These are phyloP conservation scores for Patella caerulea DNA, from an alignment of 2,888 invertebrate species.

Conservation along the genomic window DNA sequence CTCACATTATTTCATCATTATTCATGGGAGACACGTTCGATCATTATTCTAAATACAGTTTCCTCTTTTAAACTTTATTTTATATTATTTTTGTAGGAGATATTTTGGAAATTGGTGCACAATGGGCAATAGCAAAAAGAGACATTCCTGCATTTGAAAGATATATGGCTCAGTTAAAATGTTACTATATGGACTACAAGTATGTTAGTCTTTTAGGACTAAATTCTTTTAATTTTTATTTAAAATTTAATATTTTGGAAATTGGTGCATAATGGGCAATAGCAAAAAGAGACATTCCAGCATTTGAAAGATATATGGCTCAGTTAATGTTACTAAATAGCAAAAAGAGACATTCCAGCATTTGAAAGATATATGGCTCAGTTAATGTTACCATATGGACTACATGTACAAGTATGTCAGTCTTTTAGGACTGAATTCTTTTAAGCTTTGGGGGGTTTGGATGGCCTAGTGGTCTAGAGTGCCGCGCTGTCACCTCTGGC, in stretches of 20 bases:
- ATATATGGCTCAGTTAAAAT: constrained; percentile 97
- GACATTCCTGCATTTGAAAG: constrained; percentile 97
- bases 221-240: neutral
- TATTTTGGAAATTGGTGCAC: constrained; percentile 94
- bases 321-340: constrained; percentile 95
- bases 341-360: constrained; percentile 90
- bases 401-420: constrained; percentile 77
- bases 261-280: constrained; percentile 97
- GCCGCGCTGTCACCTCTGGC: no score
- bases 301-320: constrained; percentile 97
- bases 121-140: constrained; percentile 92
- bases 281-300: constrained; percentile 90
- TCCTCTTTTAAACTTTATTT: no score
- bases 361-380: constrained; percentile 99
- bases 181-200: constrained; percentile 96
- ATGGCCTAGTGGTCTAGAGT: no score
- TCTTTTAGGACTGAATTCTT: no score
- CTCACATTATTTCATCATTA: neutral
- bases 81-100: constrained; percentile 76
- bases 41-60: no score
- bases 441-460: neutral
- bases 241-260: constrained; percentile 82
- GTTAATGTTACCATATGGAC: constrained; percentile 95
- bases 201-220: constrained; percentile 71
- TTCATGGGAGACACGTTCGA: neutral